Evolutionary conservation across 2,888 invertebrate species (phyloP).

Genomic region (Empis livida): DNA sequence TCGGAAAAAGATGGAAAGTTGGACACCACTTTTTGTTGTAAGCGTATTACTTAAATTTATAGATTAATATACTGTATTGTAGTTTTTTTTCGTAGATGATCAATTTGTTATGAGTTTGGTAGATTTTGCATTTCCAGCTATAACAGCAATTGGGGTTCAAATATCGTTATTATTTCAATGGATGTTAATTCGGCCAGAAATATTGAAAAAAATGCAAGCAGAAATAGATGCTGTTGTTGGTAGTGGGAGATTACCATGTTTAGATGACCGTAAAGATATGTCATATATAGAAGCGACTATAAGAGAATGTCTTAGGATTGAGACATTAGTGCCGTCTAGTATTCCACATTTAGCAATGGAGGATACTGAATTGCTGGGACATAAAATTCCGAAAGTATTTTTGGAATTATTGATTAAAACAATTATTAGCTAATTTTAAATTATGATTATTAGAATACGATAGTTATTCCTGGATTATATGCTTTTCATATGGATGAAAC

Average conservation of each 20-base stretch:
- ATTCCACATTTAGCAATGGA: slow-evolving; percentile 42
- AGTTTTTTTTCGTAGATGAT: slow-evolving; percentile 34
- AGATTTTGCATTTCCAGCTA: slow-evolving; percentile 49
- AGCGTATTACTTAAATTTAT: background rate
- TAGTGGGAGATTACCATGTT: slow-evolving; percentile 41
- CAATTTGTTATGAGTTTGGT: slow-evolving; percentile 44
- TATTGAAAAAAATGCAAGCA: slow-evolving; percentile 43
- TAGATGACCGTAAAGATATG: slow-evolving; percentile 46
- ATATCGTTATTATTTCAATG: slow-evolving; percentile 42
- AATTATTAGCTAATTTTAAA: background rate
- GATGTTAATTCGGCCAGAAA: slow-evolving; percentile 42
- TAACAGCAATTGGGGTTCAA: slow-evolving; percentile 39
- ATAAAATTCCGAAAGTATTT: slow-evolving; percentile 42
- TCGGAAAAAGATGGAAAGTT: slow-evolving; percentile 27
- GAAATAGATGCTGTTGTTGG: slow-evolving; percentile 53
- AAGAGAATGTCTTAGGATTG: slow-evolving; percentile 45
- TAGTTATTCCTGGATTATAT: slow-evolving; percentile 42
- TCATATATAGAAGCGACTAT: slow-evolving; percentile 50
- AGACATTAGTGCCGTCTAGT: slow-evolving; percentile 47
- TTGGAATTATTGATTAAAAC: background rate
- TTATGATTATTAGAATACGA: slow-evolving; percentile 34
- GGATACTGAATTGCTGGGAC: slow-evolving; percentile 43
- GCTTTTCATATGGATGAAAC: slow-evolving; percentile 43
- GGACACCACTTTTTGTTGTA: slow-evolving; percentile 40
- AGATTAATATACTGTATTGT: background rate